Conservation (phyloP, 2,888 invertebrate species). For the Amphipoea lucens region DNA sequence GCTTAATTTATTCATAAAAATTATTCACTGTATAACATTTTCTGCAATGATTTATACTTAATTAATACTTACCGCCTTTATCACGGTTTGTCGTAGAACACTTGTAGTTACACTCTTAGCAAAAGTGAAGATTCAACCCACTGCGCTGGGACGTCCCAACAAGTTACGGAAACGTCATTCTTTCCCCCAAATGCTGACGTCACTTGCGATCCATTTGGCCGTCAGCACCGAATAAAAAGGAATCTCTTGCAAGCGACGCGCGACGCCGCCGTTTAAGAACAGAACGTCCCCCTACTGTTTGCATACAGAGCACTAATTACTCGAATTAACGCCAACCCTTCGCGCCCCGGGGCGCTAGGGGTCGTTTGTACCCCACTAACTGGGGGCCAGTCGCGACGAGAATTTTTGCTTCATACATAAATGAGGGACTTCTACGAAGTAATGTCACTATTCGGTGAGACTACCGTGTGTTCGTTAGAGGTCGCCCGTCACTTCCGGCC, state of each 20-base stretch:
- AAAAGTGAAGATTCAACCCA: background rate
- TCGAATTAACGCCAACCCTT: conserved; percentile 36
- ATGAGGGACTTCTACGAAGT: background rate
- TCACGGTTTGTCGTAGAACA: background rate
- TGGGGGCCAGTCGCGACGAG: conserved; percentile 27
- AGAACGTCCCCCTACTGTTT: conserved; percentile 38
- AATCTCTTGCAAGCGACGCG: conserved; percentile 13
- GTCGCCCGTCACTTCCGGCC: conserved; percentile 52
- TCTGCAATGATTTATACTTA: background rate
- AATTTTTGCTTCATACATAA: conserved; percentile 28
- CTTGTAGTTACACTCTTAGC: background rate
- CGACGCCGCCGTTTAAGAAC: conserved; percentile 19
- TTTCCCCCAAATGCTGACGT: conserved; percentile 6
- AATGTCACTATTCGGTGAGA: conserved; percentile 21
- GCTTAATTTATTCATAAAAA: background rate
- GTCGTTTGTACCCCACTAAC: conserved; percentile 20
- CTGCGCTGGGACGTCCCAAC: background rate
- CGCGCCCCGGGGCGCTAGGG: background rate
- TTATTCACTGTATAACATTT: background rate
- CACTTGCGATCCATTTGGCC: conserved; percentile 9
- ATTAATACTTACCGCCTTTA: background rate
- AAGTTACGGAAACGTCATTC: background rate
- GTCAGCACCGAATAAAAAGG: conserved; percentile 33
- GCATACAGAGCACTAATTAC: conserved; percentile 61
- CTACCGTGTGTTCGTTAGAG: conserved; percentile 37